Base-by-base conservation (phyloP, 2,797 vertebrate species). In the Trichosurus vulpecula region DNA sequence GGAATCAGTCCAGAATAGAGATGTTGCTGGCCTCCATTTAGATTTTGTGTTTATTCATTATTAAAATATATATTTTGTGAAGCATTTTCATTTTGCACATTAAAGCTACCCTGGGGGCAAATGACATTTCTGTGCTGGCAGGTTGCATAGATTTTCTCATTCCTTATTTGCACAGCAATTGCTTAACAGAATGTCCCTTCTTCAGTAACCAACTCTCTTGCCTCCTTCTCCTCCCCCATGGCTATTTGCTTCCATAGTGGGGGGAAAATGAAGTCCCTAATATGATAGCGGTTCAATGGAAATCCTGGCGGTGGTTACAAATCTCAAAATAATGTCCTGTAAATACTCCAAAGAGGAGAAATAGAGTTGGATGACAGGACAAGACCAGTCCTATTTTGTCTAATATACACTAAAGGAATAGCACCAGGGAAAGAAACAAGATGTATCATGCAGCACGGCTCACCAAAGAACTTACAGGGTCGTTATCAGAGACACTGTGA, bases 81-180 rank as follows among this genome's bases (percentile, higher is more conserved):
- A 98, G 96, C 97, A 92, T 95, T 96, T 97, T 96, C 94, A 96
- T 96, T 94, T 93, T 96, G 52, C 91, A 95, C 94, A 97, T 97
- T 97, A 97, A 97, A 96, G 58, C 57, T 14, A 10, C 94, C 97
- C 97, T 92, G 47, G 95, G 8, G 96, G 96, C 94, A 92, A 30
- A 61, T 55, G 96, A 93, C 61, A 93, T 97, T 98, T 97, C 93
- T 96, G 92, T 96, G 10, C 95, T 97, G 96, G 93, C 91, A 96
- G 97, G 53, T 93, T 90, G 6, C 54, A 95, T 95, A 25, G 52
- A 95, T 97, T 98, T 98, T 97, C 93, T 92, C 52, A 6, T 52
- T 96, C 41, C 96, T 61, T 96, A 93, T 97, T 95, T 95, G 95
- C 52, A 97, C 52, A 96, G 92, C 55, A 10, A 0, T 97, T 98